These are phyloP conservation scores for Pachycephus smyrnensis DNA, from an alignment of 2,888 invertebrate genomes.

Conservation along the genomic window DNA sequence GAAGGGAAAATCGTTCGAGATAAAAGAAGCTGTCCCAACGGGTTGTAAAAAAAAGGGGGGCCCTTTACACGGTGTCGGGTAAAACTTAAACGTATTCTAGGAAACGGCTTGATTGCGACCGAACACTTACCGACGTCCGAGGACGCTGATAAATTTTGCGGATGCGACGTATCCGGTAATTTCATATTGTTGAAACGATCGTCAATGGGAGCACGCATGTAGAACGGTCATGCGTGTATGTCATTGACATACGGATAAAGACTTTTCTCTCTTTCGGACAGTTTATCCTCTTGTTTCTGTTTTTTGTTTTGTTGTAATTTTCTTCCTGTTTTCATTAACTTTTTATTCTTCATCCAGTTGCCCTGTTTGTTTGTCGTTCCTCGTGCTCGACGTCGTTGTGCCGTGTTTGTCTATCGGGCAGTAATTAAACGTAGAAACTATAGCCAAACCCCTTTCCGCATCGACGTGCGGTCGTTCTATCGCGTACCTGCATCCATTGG, in stretches of 20 bases:
- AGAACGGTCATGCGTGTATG: constrained; percentile 43
- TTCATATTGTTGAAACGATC: constrained; percentile 54
- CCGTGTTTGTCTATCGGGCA: not conserved
- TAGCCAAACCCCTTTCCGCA: not conserved
- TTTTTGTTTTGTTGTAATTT: not conserved
- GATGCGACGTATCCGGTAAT: constrained; percentile 64
- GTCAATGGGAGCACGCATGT: constrained; percentile 56
- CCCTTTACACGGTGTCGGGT: not conserved
- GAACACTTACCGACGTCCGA: not conserved
- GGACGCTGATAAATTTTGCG: constrained; percentile 56
- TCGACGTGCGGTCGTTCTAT: not conserved
- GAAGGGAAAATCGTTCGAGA: not conserved
- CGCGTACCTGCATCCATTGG: not conserved
- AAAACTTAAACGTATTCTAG: not conserved
- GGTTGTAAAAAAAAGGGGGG: not conserved
- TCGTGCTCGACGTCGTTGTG: not conserved
- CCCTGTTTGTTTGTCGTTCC: not conserved
- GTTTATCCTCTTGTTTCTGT: constrained; percentile 6
- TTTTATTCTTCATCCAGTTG: constrained; percentile 12
- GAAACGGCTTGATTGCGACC: not conserved
- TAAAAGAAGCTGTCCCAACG: not conserved
- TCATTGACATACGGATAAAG: constrained; percentile 26
- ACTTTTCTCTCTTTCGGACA: constrained; percentile 1
- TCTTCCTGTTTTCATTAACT: constrained; percentile 19
- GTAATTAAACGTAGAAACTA: not conserved